phyloP scores from a whole-genome alignment of 2,113 vertebrate species.

The Orycteropus afer region DNA sequence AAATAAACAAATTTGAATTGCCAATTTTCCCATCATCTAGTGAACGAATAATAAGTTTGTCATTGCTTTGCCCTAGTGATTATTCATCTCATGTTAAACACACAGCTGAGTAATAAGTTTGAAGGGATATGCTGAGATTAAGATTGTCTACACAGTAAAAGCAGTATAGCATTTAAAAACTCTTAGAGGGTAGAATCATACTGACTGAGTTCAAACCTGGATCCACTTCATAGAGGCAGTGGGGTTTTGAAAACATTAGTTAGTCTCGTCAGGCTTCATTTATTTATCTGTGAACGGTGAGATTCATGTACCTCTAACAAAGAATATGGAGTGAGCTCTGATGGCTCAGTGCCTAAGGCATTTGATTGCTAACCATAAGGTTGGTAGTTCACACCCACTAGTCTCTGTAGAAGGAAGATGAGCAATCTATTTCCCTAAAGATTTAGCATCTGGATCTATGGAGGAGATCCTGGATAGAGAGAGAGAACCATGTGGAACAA shows the following conservation, averaged over 20 bases:
- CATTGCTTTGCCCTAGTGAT: background rate
- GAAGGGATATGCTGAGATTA: background rate
- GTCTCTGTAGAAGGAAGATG: no score
- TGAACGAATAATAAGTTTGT: background rate
- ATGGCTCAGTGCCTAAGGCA: no score
- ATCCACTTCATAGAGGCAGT: accelerated
- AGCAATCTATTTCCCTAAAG: no score
- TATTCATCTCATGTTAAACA: background rate
- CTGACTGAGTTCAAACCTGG: background rate
- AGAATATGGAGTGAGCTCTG: no score
- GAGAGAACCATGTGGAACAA: no score
- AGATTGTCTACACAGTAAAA: background rate
- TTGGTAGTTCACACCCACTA: no score
- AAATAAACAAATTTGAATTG: background rate
- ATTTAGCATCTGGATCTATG: no score
- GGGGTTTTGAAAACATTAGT: accelerated
- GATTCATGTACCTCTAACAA: background rate
- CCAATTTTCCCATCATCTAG: background rate
- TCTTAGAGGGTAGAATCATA: background rate
- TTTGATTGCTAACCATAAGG: no score
- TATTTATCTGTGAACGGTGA: background rate
- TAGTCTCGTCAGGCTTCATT: background rate
- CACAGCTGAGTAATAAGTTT: background rate
- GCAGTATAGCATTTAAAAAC: background rate
- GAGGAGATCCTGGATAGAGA: no score